Evolutionary conservation across 2,113 vertebrate species (phyloP).

Genomic region (Poecile atricapillus): DNA sequence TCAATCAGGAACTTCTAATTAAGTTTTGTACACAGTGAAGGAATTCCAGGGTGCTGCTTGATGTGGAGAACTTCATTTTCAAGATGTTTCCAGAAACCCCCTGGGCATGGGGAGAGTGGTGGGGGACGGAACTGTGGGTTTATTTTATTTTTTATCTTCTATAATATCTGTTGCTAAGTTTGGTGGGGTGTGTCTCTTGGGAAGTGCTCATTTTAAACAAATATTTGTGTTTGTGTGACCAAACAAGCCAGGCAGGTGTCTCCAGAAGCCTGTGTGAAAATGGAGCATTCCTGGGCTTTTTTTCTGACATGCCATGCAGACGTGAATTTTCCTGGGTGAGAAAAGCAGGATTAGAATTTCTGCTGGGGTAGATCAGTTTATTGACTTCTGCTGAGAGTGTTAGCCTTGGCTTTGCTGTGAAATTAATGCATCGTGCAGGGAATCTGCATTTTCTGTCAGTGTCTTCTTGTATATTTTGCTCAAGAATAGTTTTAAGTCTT

Average conservation of each 20-base stretch:
- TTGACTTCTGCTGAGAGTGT: neutral
- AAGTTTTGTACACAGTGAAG: rapidly evolving
- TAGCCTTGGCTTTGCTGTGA: neutral
- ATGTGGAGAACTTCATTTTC: neutral
- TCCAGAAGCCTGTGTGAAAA: rapidly evolving
- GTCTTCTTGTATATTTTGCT: neutral
- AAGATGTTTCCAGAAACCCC: neutral
- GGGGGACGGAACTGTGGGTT: rapidly evolving
- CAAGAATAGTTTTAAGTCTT: neutral
- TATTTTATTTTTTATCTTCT: neutral
- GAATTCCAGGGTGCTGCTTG: neutral
- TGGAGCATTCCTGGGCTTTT: rapidly evolving
- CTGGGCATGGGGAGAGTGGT: neutral
- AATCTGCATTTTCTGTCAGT: neutral
- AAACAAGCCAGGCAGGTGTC: neutral
- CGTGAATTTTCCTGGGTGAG: neutral
- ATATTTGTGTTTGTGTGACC: neutral
- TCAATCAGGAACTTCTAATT: neutral
- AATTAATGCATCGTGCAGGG: neutral
- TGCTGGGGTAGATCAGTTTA: neutral
- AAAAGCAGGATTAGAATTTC: neutral
- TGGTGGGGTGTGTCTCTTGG: neutral
- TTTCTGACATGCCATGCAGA: neutral
- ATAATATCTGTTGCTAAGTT: neutral
- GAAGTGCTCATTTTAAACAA: neutral